Base-by-base conservation (phyloP, 2,797 vertebrate species). In the Galagoides demidoff region DNA sequence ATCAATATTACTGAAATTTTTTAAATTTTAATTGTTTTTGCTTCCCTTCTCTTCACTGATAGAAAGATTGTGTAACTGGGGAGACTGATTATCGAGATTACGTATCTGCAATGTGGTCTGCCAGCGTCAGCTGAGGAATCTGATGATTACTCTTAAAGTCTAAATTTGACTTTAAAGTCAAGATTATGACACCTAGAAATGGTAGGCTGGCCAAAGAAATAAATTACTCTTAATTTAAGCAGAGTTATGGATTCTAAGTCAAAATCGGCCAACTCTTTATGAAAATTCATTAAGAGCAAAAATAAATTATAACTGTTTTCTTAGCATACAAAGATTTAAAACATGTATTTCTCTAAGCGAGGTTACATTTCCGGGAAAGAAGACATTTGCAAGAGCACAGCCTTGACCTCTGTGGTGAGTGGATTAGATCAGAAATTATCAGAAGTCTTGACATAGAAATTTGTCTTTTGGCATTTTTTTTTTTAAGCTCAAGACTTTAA, bases 1-100 rank as follows among this genome's bases (percentile, higher is more conserved):
- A 55, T 34, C 17, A 45, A 71, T 11, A 45, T 34, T 92, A 17
- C 2, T 49, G 25, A 93, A 95, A 84, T 34, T 2, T 31, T 92
- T 92, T 61, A 29, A 23, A 73, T 22, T 78, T 92, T 87, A 63
- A 86, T 20, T 84, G 57, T 77, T 45, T 78, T 10, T 81, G 23
- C 7, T 95, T 77, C 68, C 22, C 3, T 77, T 49, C 81, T 86
- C 85, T 89, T 78, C 11, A 55, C 1, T 39, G 31, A 61, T 89
- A 71, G 43, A 55, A 77, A 59, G 27, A 34, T 17, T 70, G 23
- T 64, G 61, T 61, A 13, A 64, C 43, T 34, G 55, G 20, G 92
- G 25, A 76, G 6, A 45, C 0, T 52, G 17, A 63, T 52, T 45
- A 25, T 39, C 2, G 25, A 61, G 9, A 66, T 70, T 39, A 78